These are phyloP conservation scores for Bedellia somnulentella DNA, from an alignment of 2,888 invertebrate species.

Conservation along the genomic window DNA sequence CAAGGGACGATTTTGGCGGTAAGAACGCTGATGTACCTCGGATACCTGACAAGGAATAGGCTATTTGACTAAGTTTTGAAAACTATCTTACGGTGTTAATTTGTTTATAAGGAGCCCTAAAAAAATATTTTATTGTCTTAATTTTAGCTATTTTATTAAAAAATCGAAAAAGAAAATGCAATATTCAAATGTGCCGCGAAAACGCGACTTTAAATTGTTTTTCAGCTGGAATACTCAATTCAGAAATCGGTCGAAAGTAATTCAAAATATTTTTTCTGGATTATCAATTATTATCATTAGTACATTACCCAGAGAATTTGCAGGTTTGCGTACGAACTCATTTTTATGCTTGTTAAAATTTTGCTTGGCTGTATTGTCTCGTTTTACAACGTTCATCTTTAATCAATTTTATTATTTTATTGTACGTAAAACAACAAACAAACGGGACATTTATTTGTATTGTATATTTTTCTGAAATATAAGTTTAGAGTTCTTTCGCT, in stretches of 20 bases:
- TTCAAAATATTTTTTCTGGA: not conserved
- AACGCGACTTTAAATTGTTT: too few relatives aligned
- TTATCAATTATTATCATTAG: not conserved
- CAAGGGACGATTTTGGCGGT: conserved; percentile 15
- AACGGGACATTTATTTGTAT: too few relatives aligned
- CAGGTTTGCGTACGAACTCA: conserved; percentile 31
- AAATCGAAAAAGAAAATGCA: too few relatives aligned
- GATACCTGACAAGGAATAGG: conserved; percentile 22
- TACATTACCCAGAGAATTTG: conserved; percentile 23
- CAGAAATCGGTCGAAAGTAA: not conserved
- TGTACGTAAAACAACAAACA: too few relatives aligned
- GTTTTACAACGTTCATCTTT: conserved; percentile 41
- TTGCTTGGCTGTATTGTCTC: conserved; percentile 21
- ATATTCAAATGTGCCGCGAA: too few relatives aligned
- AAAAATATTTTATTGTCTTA: too few relatives aligned
- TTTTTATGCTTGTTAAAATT: conserved; percentile 18
- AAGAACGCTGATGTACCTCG: conserved; percentile 21
- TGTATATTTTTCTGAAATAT: too few relatives aligned
- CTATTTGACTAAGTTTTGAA: not conserved
- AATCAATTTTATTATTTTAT: not conserved
- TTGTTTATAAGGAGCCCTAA: not conserved
- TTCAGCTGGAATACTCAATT: too few relatives aligned
- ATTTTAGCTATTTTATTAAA: too few relatives aligned
- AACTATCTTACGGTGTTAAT: not conserved
- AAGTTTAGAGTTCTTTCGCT: too few relatives aligned